Conservation (phyloP, 2,113 vertebrate species). For the Ginglymostoma cirratum region DNA sequence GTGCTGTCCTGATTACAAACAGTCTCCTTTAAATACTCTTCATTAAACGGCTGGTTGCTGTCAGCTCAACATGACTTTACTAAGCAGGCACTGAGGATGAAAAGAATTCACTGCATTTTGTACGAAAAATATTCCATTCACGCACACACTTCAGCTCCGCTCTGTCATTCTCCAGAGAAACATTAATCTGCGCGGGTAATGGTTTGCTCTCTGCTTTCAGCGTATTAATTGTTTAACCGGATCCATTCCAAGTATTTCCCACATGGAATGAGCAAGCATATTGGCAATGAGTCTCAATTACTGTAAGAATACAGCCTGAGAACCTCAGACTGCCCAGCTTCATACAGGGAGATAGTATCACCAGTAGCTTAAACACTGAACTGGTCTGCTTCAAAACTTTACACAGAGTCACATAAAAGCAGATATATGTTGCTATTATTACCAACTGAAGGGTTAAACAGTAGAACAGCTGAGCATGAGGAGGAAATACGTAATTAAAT, state of each 20-base stretch:
- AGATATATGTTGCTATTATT: neutral
- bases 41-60: slow-evolving; percentile 20
- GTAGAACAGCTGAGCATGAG: neutral
- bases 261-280: neutral
- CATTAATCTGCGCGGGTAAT: neutral
- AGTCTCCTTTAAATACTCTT: slow-evolving; percentile 2
- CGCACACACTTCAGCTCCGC: neutral
- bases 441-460: neutral
- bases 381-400: neutral
- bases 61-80: neutral
- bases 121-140: neutral
- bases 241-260: neutral
- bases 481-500: neutral
- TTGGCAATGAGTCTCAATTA: neutral
- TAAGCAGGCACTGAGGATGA: neutral
- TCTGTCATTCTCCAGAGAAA: slow-evolving; percentile 8
- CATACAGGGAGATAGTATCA: neutral
- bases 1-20: slow-evolving; percentile 19
- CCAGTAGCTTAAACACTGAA: neutral
- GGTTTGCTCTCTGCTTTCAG: neutral
- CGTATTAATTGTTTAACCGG: neutral
- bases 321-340: neutral
- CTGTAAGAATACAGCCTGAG: neutral
- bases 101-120: neutral
- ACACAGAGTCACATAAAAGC: neutral